phyloP scores from a whole-genome alignment of 2,888 invertebrate species.

The Hyposoter didymator region DNA sequence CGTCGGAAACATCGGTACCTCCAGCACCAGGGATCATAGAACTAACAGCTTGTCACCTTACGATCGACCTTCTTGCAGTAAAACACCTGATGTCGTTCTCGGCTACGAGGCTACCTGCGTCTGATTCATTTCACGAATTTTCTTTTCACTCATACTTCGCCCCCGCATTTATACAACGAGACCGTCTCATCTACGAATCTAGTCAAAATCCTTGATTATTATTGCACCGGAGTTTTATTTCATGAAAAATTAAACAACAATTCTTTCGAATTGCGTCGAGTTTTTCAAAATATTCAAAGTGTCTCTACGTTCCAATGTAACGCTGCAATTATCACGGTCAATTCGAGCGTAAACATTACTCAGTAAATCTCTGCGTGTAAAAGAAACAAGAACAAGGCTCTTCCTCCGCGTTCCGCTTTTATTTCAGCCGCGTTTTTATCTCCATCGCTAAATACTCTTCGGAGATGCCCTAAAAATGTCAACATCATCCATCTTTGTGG shows the following conservation, averaged over 20 bases:
- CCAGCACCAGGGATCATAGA: slow-evolving; percentile 31
- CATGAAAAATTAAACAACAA: background rate
- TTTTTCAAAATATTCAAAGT: background rate
- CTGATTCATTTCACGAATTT: slow-evolving; percentile 58
- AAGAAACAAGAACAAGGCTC: background rate
- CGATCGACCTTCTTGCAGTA: slow-evolving; percentile 79
- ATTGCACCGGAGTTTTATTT: background rate
- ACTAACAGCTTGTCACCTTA: slow-evolving; percentile 63
- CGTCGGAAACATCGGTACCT: slow-evolving; percentile 51
- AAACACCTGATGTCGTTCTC: slow-evolving; percentile 76
- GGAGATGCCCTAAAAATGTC: slow-evolving; percentile 34
- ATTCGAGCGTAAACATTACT: background rate
- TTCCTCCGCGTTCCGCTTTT: slow-evolving; percentile 24
- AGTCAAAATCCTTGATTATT: background rate
- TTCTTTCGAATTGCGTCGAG: background rate
- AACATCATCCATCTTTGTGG: slow-evolving; percentile 47
- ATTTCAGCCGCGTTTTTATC: background rate
- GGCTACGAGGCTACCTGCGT: slow-evolving; percentile 81
- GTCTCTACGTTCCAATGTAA: background rate
- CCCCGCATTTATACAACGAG: background rate
- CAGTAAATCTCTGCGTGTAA: background rate
- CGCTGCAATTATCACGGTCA: background rate
- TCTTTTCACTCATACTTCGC: background rate
- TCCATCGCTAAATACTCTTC: slow-evolving; percentile 10
- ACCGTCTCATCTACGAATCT: background rate